A percentile compares a stretch with the other conserved stretches of the same genome.
Conservation (phyloP, 30 jellyfish, hydroid and myxozoan species). For the Rhopilema esculentum region DNA sequence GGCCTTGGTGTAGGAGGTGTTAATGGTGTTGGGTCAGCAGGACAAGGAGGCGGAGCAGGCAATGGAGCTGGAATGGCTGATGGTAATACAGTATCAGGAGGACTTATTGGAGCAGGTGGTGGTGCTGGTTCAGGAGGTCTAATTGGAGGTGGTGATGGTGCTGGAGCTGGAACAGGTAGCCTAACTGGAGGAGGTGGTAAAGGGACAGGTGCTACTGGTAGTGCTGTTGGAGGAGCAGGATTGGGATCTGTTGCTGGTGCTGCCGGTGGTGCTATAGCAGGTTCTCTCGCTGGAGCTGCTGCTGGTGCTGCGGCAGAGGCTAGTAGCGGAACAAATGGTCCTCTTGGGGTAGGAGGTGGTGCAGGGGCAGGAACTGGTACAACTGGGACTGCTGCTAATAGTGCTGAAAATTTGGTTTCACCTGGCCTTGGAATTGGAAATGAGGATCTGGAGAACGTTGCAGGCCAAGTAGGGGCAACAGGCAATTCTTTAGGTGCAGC, state of each 20-base stretch:
- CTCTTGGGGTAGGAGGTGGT: conserved; percentile 26
- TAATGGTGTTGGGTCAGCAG: conserved; percentile 50
- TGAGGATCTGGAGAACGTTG: conserved; percentile 29
- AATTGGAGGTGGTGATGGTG: neutral
- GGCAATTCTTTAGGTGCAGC: neutral
- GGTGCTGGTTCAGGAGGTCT: neutral
- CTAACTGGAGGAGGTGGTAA: conserved; percentile 43
- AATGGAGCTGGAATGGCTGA: conserved; percentile 7
- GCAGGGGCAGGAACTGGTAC: neutral
- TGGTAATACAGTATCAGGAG: conserved; percentile 23
- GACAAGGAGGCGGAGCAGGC: neutral
- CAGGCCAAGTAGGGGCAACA: conserved; percentile 11
- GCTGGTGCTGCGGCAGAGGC: conserved; percentile 6
- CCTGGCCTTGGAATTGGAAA: conserved; percentile 62
- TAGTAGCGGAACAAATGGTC: neutral
- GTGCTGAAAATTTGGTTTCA: conserved; percentile 48
- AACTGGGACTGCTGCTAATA: neutral
- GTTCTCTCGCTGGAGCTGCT: conserved; percentile 27
- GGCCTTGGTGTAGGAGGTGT: conserved; percentile 24
- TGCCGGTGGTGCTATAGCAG: neutral
- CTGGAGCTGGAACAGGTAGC: conserved; percentile 13
- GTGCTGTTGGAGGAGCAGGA: neutral
- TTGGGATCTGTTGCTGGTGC: conserved; percentile 11
- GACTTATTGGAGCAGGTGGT: conserved; percentile 14
- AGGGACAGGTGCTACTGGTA: conserved; percentile 4